A percentile compares a stretch with the other conserved stretches of the same genome.
phyloP scores from a whole-genome alignment of 2,113 vertebrate species.

The Phrynosoma platyrhinos region DNA sequence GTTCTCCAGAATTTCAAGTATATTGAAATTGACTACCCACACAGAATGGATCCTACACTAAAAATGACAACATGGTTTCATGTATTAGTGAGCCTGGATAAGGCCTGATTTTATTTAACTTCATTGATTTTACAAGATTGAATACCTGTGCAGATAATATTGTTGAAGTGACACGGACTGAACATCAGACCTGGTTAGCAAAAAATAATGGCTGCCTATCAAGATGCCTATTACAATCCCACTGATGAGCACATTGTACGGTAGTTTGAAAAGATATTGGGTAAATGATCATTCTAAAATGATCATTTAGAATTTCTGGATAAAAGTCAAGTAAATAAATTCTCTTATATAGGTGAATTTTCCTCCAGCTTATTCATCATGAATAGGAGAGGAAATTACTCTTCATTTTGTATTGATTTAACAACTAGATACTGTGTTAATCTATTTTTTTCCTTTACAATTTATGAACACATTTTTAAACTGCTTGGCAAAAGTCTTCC shows the following conservation, averaged over 20 bases:
- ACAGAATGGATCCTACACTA: background rate
- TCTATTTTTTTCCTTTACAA: background rate
- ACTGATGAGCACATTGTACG: background rate
- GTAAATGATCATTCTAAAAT: background rate
- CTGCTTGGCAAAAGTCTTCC: background rate
- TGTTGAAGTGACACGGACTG: background rate
- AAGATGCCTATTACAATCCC: background rate
- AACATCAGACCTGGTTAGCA: background rate
- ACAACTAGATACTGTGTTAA: background rate
- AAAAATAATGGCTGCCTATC: background rate
- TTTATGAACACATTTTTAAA: conserved; percentile 8
- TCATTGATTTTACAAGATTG: background rate
- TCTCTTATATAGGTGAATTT: conserved; percentile 6
- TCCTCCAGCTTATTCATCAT: conserved; percentile 14
- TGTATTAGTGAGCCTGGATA: background rate
- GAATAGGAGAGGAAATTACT: background rate
- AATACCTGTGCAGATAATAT: background rate
- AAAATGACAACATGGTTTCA: background rate
- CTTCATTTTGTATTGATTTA: background rate
- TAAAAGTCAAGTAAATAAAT: background rate
- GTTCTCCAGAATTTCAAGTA: too few relatives aligned
- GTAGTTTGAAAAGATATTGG: background rate
- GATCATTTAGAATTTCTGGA: background rate
- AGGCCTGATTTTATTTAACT: background rate
- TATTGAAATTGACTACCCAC: too few relatives aligned